Evolutionary conservation across 2,113 vertebrate genomes (phyloP).

Genomic region (Penelope pileata): DNA sequence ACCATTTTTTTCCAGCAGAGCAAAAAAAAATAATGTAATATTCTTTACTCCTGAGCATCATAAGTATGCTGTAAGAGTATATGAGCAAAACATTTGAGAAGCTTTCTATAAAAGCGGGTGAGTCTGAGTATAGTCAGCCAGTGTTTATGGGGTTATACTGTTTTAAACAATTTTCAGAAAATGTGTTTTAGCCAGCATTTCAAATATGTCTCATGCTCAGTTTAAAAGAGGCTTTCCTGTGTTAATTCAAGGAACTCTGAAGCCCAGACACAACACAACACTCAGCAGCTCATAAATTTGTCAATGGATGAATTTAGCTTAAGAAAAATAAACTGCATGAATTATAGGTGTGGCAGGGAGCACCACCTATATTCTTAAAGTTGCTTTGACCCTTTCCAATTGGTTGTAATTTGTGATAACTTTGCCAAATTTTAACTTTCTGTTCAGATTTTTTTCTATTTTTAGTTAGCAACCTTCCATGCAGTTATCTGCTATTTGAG

Average conservation of each 20-base stretch:
- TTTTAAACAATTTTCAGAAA: slow-evolving; percentile 54
- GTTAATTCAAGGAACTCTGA: slow-evolving; percentile 51
- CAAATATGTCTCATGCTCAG: slow-evolving; percentile 30
- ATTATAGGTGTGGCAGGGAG: slow-evolving; percentile 55
- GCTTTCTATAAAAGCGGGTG: not conserved
- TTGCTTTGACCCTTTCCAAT: slow-evolving; percentile 28
- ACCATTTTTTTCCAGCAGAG: not conserved
- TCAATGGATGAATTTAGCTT: slow-evolving; percentile 61
- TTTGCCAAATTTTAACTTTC: slow-evolving; percentile 32
- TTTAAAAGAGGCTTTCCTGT: slow-evolving; percentile 52
- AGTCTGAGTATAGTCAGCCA: not conserved
- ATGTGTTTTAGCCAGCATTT: slow-evolving; percentile 6
- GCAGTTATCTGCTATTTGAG: slow-evolving; percentile 50
- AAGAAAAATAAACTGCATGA: slow-evolving; percentile 62
- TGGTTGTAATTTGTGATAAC: not conserved
- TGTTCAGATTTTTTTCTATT: slow-evolving; percentile 9
- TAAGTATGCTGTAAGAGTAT: not conserved
- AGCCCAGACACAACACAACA: slow-evolving; percentile 63
- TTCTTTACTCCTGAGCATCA: not conserved
- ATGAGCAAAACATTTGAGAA: not conserved
- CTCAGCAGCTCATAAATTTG: slow-evolving; percentile 70
- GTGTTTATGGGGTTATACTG: slow-evolving; percentile 29
- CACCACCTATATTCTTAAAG: slow-evolving; percentile 56
- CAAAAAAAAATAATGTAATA: not conserved
- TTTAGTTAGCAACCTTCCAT: slow-evolving; percentile 34